phyloP scores from a whole-genome alignment of 2,888 invertebrate species.

The Drosophila niveifrons region DNA sequence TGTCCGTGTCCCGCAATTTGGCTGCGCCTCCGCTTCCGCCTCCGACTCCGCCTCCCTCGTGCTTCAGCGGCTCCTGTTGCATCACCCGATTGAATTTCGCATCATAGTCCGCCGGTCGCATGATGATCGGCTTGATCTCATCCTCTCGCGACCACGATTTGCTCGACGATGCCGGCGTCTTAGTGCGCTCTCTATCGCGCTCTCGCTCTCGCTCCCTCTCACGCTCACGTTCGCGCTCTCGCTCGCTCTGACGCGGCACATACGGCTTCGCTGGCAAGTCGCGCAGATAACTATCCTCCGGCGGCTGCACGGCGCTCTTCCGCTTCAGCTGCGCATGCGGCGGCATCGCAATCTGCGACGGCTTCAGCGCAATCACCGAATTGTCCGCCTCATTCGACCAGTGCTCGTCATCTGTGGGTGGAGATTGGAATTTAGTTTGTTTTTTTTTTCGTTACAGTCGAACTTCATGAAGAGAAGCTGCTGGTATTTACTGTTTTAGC shows the following conservation, averaged over 20 bases:
- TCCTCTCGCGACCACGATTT: conserved; percentile 83
- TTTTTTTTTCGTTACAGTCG: too few species aligned
- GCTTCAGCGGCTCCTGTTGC: conserved; percentile 74
- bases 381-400: conserved; percentile 85
- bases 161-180: conserved; percentile 59
- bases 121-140: conserved; percentile 85
- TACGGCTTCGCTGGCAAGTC: conserved; percentile 85
- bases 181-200: conserved; percentile 50
- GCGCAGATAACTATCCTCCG: conserved; percentile 84
- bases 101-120: conserved; percentile 84
- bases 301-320: conserved; percentile 83
- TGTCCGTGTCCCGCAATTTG: conserved; percentile 81
- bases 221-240: conserved; percentile 51
- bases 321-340: conserved; percentile 82
- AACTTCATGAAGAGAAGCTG: too few species aligned
- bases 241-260: conserved; percentile 67
- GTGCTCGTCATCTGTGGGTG: conserved; percentile 84
- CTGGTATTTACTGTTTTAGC: too few species aligned
- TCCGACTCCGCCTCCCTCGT: conserved; percentile 23
- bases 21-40: conserved; percentile 10
- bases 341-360: conserved; percentile 83
- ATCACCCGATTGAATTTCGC: conserved; percentile 84
- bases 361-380: conserved; percentile 84
- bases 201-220: conserved; percentile 42
- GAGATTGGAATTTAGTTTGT: background rate